phyloP scores from a whole-genome alignment of 1,140 invertebrate genomes.

The Drosophila pallidifrons region DNA sequence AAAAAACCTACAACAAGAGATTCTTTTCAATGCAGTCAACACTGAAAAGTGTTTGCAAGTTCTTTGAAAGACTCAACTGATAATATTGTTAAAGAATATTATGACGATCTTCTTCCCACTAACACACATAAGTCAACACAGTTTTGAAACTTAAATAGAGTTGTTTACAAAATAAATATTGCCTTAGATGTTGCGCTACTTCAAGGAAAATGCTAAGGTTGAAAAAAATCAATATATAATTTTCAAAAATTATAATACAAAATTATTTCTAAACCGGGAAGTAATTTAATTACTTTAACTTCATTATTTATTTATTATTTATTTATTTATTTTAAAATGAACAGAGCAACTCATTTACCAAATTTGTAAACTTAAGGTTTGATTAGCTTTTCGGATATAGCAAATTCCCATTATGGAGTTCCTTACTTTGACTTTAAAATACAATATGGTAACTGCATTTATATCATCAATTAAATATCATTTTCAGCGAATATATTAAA shows the following conservation, averaged over 20 bases:
- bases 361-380: too few relatives aligned
- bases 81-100: slow-evolving; percentile 13
- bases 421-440: slow-evolving; percentile 1
- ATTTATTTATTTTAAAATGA: too few relatives aligned
- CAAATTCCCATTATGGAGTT: background rate
- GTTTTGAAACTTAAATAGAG: background rate
- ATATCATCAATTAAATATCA: background rate
- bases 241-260: too few relatives aligned
- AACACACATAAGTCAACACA: background rate
- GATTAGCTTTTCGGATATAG: background rate
- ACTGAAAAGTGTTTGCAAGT: slow-evolving; percentile 2
- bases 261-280: too few relatives aligned
- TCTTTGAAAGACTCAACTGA: slow-evolving; percentile 19
- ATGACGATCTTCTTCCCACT: background rate
- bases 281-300: too few relatives aligned
- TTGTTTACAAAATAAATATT: background rate
- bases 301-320: too few relatives aligned
- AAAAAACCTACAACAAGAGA: slow-evolving; percentile 22
- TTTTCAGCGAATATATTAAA: background rate
- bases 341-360: too few relatives aligned
- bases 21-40: slow-evolving; percentile 22
- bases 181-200: background rate
- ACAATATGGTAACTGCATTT: background rate
- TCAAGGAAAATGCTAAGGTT: background rate
- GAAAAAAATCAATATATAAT: too few relatives aligned